A percentile compares a stretch with the other conserved stretches of the same genome.
phyloP scores from a whole-genome alignment of 1,140 invertebrate species.

The Eupristina koningsbergeri region DNA sequence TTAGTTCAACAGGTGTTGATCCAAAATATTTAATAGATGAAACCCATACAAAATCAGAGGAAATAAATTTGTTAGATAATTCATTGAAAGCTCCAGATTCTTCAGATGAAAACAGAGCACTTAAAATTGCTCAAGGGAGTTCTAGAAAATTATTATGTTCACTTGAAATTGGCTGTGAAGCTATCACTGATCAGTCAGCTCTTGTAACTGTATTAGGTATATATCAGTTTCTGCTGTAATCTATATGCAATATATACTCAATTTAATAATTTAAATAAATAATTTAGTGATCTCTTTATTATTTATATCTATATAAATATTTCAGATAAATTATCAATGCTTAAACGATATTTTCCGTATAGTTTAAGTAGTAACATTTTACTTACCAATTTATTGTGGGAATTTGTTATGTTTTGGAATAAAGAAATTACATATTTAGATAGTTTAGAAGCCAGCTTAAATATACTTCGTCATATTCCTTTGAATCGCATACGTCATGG shows the following conservation, averaged over 20 bases:
- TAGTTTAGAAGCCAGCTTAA: constrained; percentile 77
- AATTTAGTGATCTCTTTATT: not conserved
- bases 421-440: constrained; percentile 81
- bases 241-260: not conserved
- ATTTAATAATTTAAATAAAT: not conserved
- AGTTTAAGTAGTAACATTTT: constrained; percentile 86
- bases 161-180: constrained; percentile 60
- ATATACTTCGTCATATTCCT: constrained; percentile 74
- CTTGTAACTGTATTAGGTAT: constrained; percentile 60
- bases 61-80: constrained; percentile 56
- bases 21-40: constrained; percentile 74
- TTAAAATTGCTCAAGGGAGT: constrained; percentile 57
- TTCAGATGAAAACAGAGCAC: constrained; percentile 58
- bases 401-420: constrained; percentile 89
- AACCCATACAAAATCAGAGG: constrained; percentile 68
- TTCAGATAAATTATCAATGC: constrained; percentile 68
- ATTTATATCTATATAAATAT: constrained; percentile 14
- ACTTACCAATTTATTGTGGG: constrained; percentile 91
- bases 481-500: constrained; percentile 80
- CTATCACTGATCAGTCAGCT: constrained; percentile 53
- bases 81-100: constrained; percentile 53
- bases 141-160: constrained; percentile 45
- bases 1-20: constrained; percentile 80
- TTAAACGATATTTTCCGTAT: constrained; percentile 86
- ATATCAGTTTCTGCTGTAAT: no score